Evolutionary conservation across 2,888 invertebrate species (phyloP), one percentile per base, ranked within the genome.

Genomic region (Onthophagus sagittarius): DNA sequence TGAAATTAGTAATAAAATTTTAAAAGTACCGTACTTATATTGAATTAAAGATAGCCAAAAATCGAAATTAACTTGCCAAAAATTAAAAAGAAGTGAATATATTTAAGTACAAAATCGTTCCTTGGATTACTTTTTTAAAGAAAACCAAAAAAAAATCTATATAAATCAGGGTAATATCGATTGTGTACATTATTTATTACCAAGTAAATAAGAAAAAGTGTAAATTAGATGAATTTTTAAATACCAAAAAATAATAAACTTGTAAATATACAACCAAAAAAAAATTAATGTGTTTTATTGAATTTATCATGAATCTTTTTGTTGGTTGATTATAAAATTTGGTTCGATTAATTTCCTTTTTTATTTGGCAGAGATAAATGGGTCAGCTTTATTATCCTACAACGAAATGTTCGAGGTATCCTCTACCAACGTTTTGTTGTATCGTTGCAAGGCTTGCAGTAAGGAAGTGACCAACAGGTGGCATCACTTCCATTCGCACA

Each of bases 401-500:
- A 93, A 93, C 87, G 92, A 92, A 87, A 93, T 94, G 93, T 94
- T 94, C 86, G 85, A 85, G 76, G 91, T 90, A 81, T 91, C 91
- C 80, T 88, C 91, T 75, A 88, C 90, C 76, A 92, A 91, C 80
- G 89, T 92, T 72, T 89, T 92, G 78, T 88, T 93, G 83, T 94
- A 94, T 93, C 91, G 91, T 83, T 94, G 94, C 87, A 91, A 92
- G 84, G 90, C 92, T 62, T 94, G 94, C 87, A 92, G 93, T 85
- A 94, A 94, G 88, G 92, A 94, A 88, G 94, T 94, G 78, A 93
- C 94, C 85, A 94, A 94, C 87, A 89, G 94, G 86, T 94, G 94
- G 94, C 94, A 94, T 86, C 94, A 94, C 87, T 94, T 90, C 88
- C 94, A 94, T 86, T 93, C 92, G 81, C 94, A 94, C 87, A 93